Base-by-base conservation (phyloP, 2,888 invertebrate species). In the Unio delphinus region DNA sequence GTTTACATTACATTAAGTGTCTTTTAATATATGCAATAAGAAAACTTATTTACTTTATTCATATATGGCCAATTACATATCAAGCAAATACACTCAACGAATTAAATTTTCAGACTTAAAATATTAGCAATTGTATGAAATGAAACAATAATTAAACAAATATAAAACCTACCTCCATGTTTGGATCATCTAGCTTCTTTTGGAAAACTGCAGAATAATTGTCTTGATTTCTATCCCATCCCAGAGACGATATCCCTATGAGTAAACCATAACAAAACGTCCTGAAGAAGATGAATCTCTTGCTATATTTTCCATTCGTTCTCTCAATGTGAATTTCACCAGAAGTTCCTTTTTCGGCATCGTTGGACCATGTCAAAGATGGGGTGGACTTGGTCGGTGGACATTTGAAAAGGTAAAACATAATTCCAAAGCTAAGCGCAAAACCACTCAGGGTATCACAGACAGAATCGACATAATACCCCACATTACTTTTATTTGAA, bases 401-500 rank as follows among this genome's bases (percentile, higher is more conserved):
- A 56, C 74, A 68, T 74, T 82, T 83, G 72, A 72, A 79, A n/a
- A 83, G 64, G 65, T 71, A 79, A 58, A 84, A 80, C 23, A 80
- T 58, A 23, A 80, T 87, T 95, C 95, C 74, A 79, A 78, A 59
- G 81, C 86, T 80, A 78, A 88, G 73, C 78, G 84, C 62, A 20
- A 79, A 68, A 23, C 82, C 82, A 7, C 95, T 95, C 8, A 95
- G 85, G 0, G 93, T 93, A 90, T 96, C 96, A 83, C 95, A 95
- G 5, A 95, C 89, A 0, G 95, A 95, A 83, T 96, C 96, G 2
- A 96, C 93, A 90, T 94, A 94, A 85, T 95, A 96, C 0, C 96
- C 96, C 0, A 93, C 86, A 0, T 94, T 93, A 0, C 95, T 95
- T n/a, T 95, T 93, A 56, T 82, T 69, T 11, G 85, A 83, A 34